Percentiles rank a stretch among this genome's conserved stretches.
These are phyloP conservation scores for Epizoanthus fatuus DNA, from an alignment of 92 coral and sea anemone genomes.

Conservation along the genomic window DNA sequence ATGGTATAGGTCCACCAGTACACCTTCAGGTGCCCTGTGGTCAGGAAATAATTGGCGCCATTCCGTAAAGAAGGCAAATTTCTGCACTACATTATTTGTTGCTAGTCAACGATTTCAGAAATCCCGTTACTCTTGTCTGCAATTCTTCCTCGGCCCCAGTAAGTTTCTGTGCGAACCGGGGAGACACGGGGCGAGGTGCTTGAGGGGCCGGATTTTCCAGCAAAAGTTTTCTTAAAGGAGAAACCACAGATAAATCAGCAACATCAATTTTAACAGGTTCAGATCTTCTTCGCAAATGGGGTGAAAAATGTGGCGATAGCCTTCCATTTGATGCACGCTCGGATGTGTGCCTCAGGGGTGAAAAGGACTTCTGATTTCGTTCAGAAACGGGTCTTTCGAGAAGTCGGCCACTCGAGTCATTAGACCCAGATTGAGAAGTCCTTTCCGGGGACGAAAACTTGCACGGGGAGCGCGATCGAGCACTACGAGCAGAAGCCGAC, in stretches of 20 bases:
- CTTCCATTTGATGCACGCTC: not conserved
- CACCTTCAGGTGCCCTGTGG: too few species aligned
- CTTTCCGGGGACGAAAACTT: too few species aligned
- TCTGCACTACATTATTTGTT: not conserved
- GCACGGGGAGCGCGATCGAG: not conserved
- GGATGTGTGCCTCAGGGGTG: not conserved
- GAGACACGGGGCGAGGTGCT: conserved; percentile 60
- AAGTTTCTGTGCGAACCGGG: conserved; percentile 51
- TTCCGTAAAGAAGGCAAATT: too few species aligned
- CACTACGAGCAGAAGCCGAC: not conserved
- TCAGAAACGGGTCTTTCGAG: not conserved
- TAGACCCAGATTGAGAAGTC: not conserved
- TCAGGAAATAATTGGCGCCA: too few species aligned
- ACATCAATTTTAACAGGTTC: conserved; percentile 69
- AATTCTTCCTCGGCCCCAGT: conserved; percentile 61
- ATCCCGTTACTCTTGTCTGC: conserved; percentile 74
- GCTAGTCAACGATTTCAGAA: conserved; percentile 72
- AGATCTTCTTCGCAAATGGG: conserved; percentile 66
- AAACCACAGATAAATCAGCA: conserved; percentile 49
- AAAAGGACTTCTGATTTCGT: not conserved
- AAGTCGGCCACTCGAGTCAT: not conserved
- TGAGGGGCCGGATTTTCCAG: conserved; percentile 52
- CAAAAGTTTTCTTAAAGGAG: conserved; percentile 68
- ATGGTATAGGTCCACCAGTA: too few species aligned
- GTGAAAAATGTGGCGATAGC: not conserved